Percentiles rank a stretch among this genome's conserved stretches.
phyloP scores from a whole-genome alignment of 2,797 vertebrate genomes.

The Orientallactaga sibirica region DNA sequence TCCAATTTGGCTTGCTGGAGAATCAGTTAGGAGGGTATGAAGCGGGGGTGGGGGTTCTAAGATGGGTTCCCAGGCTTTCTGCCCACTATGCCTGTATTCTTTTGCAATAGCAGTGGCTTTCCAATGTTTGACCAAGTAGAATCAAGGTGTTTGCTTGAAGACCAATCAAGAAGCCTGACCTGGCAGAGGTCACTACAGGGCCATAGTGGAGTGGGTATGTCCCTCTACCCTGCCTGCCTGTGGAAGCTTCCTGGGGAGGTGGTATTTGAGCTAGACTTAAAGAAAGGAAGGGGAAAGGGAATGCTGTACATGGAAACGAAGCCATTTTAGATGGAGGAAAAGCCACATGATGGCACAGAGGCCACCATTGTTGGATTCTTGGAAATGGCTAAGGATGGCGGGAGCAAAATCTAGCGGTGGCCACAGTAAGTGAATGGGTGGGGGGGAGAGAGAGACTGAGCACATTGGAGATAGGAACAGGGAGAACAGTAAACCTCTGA shows the following conservation, averaged over 20 bases:
- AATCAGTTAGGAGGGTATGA: neutral
- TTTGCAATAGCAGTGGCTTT: neutral
- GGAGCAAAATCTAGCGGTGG: neutral
- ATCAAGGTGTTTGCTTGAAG: neutral
- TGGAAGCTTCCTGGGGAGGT: neutral
- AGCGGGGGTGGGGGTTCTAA: neutral
- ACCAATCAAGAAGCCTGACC: neutral
- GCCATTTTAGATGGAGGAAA: neutral
- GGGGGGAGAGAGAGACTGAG: too few species aligned
- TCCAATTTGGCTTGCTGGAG: neutral
- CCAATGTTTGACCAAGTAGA: neutral
- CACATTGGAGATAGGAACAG: neutral
- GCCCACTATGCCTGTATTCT: neutral
- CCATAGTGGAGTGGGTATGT: fast-evolving
- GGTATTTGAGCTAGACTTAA: neutral
- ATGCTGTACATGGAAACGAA: neutral
- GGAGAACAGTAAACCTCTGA: neutral
- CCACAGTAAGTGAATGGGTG: too few species aligned
- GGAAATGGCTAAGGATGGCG: neutral
- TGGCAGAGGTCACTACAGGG: neutral
- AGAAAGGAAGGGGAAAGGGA: neutral
- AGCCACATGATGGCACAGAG: neutral
- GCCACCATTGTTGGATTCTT: neutral
- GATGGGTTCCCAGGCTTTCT: neutral
- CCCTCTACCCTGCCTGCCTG: neutral